These are phyloP conservation scores for Proctacanthus coquilletti DNA, from an alignment of 1,140 invertebrate species.

Conservation along the genomic window DNA sequence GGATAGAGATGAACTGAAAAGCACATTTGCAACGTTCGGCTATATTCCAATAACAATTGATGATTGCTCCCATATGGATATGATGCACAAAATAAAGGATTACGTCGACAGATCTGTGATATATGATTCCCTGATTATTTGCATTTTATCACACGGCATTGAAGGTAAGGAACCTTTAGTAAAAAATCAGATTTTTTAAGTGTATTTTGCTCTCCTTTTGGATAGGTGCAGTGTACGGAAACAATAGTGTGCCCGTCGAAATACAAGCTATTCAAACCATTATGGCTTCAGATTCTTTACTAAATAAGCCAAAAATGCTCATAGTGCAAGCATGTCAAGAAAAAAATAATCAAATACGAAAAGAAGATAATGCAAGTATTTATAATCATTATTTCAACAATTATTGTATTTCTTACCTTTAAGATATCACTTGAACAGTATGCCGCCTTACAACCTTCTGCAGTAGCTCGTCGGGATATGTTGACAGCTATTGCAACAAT, in stretches of 20 bases:
- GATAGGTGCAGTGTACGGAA: constrained; percentile 18
- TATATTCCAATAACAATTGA: constrained; percentile 13
- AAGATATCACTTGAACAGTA: too few species aligned
- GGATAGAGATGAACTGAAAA: constrained; percentile 11
- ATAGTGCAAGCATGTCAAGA: constrained; percentile 25
- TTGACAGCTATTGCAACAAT: constrained; percentile 23
- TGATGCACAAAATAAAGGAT: constrained; percentile 13
- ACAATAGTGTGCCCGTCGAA: constrained; percentile 18
- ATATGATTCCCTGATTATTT: constrained; percentile 22
- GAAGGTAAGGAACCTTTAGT: constrained; percentile 9
- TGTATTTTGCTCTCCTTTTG: neutral
- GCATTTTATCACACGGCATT: constrained; percentile 23
- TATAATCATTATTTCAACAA: too few species aligned
- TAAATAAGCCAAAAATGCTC: constrained; percentile 19
- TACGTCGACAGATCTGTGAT: constrained; percentile 11
- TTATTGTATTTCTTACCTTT: too few species aligned
- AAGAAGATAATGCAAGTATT: neutral
- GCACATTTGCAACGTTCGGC: constrained; percentile 18
- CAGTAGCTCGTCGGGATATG: constrained; percentile 14
- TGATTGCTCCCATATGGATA: constrained; percentile 16
- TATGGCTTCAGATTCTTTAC: constrained; percentile 11
- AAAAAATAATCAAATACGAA: neutral
- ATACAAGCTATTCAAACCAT: constrained; percentile 19
- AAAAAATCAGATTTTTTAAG: neutral
- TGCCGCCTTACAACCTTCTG: too few species aligned